Evolutionary conservation across 23 tunicate species (phyloP).

Genomic region (Halocynthia aurantium): DNA sequence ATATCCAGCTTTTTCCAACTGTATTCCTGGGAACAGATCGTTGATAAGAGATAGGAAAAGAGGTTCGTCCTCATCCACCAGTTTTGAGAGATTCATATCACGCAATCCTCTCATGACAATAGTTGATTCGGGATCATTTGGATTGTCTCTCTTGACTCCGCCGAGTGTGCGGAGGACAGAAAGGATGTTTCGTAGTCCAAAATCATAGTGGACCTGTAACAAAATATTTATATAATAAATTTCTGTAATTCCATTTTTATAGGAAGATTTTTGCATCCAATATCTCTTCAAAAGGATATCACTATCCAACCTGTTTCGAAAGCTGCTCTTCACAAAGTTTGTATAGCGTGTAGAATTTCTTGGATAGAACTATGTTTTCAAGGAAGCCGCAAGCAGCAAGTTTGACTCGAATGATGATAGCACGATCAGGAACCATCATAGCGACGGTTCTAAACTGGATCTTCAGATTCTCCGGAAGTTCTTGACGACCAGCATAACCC

Average conservation of each 20-base stretch:
- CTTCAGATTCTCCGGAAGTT: slow-evolving; percentile 79
- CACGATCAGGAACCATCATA: slow-evolving; percentile 95
- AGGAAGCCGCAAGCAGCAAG: slow-evolving; percentile 78
- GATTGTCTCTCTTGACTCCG: slow-evolving; percentile 72
- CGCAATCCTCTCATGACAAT: slow-evolving; percentile 79
- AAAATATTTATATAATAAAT: not conserved
- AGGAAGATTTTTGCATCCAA: too few species aligned
- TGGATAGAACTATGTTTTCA: slow-evolving; percentile 60
- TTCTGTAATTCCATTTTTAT: too few species aligned
- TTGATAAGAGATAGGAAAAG: slow-evolving; percentile 88
- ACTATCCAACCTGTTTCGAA: slow-evolving; percentile 50
- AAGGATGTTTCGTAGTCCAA: slow-evolving; percentile 78
- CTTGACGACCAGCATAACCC: slow-evolving; percentile 85
- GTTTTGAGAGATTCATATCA: slow-evolving; percentile 82
- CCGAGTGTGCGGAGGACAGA: slow-evolving; percentile 85
- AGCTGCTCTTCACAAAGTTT: slow-evolving; percentile 88
- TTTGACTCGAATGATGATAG: slow-evolving; percentile 84
- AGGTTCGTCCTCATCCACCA: slow-evolving; percentile 91
- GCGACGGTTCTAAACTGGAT: slow-evolving; percentile 85
- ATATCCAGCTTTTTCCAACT: slow-evolving; percentile 76
- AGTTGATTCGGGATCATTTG: slow-evolving; percentile 69
- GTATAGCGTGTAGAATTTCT: slow-evolving; percentile 79
- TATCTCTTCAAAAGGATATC: too few species aligned
- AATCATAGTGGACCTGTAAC: slow-evolving; percentile 77
- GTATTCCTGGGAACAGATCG: slow-evolving; percentile 81